Evolutionary conservation across 2,797 vertebrate species (phyloP), one percentile per base, ranked within the genome.

Genomic region (Acipenser ruthenus): DNA sequence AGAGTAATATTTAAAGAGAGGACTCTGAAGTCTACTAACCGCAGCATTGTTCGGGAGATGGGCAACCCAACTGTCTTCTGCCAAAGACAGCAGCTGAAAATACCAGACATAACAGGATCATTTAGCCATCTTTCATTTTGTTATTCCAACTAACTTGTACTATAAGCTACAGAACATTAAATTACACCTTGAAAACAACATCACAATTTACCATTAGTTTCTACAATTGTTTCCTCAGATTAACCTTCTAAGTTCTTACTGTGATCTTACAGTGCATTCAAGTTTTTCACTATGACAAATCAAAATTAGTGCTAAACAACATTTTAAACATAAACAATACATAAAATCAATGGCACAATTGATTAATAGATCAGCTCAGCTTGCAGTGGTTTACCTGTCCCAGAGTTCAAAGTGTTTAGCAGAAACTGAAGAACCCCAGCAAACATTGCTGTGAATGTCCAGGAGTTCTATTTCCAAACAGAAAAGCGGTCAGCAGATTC

Each of bases 351-450:
- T n/a, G 55, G 8, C 55, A n/a, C 55, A 58, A 2, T 37, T 58
- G 55, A 58, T 58, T 37, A 37, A 37, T 37, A 37, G 37, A 37
- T 37, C 37, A 37, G 37, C 37, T 37, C 37, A 37, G 37, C 37
- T 37, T 37, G 37, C 37, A 37, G 37, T 37, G 37, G 37, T 37
- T 90, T 90, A 90, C 87, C 89, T 90, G 84, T 80, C 82, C 81
- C 80, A 74, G 80, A 85, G 63, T 78, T 78, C 73, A 89, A 75
- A 0, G 80, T 78, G 69, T 75, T 79, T 67, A 86, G 82, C 62
- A 84, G 78, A 78, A 86, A 80, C 71, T 87, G 85, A 73, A 90
- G 84, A 79, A 86, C 71, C 63, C 72, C 85, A 81, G 87, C 77
- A 81, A 87, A 81, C 86, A 80, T 82, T 85, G 74, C 8, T 9